These are phyloP conservation scores for Steinernema carpocapsae DNA, from an alignment of 2,888 invertebrate genomes.

Conservation along the genomic window DNA sequence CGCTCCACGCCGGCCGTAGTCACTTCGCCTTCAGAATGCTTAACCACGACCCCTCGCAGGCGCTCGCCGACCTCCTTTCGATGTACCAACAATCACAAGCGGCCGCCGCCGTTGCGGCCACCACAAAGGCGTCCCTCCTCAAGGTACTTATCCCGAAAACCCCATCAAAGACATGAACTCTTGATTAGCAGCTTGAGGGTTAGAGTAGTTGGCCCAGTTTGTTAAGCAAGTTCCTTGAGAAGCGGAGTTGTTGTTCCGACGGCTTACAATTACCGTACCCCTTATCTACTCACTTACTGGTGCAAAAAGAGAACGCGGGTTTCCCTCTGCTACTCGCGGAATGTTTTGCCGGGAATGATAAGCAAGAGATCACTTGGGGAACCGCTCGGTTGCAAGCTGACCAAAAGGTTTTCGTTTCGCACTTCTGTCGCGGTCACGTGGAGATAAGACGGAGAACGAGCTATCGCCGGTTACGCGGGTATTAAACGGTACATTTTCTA, in stretches of 20 bases:
- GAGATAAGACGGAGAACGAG: not conserved
- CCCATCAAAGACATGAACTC: not conserved
- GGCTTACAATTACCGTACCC: not conserved
- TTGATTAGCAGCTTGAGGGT: not conserved
- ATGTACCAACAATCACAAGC: conserved; percentile 13
- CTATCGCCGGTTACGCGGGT: not conserved
- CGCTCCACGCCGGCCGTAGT: conserved; percentile 16
- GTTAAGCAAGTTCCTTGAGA: no score
- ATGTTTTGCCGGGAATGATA: conserved; percentile 16
- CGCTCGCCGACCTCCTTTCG: conserved; percentile 19
- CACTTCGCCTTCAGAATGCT: conserved; percentile 6
- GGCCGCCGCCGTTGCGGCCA: conserved; percentile 17
- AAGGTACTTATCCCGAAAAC: conserved; percentile 19
- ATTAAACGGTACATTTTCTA: not conserved
- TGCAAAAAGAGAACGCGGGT: not conserved
- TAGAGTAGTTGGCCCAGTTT: no score
- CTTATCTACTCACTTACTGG: not conserved
- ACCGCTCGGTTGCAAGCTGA: conserved; percentile 10
- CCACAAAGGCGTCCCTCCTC: conserved; percentile 17
- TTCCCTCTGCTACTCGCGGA: not conserved
- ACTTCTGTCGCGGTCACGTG: conserved; percentile 23
- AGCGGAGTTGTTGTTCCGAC: not conserved
- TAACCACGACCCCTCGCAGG: conserved; percentile 15
- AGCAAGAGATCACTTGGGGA: conserved; percentile 18
- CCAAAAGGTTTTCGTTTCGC: conserved; percentile 9